phyloP scores from a whole-genome alignment of 2,888 invertebrate species.

The Metalampra italica region DNA sequence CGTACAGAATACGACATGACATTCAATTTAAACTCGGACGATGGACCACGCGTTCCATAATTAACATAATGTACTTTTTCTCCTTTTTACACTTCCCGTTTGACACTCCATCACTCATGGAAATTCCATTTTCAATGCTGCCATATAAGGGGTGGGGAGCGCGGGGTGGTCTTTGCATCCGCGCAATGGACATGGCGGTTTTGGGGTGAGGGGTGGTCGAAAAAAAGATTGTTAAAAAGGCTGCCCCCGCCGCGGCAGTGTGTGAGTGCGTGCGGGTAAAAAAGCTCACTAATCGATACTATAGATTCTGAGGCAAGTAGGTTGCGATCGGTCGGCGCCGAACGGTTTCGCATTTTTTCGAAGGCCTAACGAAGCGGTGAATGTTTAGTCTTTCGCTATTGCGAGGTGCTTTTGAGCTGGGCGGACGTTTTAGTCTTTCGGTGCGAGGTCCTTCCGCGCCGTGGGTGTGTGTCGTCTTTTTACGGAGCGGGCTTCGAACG shows the following conservation, averaged over 20 bases:
- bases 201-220: constrained; percentile 69
- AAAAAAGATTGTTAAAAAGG: constrained; percentile 79
- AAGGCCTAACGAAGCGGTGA: constrained; percentile 63
- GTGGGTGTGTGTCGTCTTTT: constrained; percentile 43
- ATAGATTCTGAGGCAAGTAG: constrained; percentile 77
- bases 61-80: constrained; percentile 78
- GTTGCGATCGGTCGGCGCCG: constrained; percentile 64
- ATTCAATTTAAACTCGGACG: constrained; percentile 75
- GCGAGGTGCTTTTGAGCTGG: constrained; percentile 52
- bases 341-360: constrained; percentile 51
- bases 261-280: constrained; percentile 76
- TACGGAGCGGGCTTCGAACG: constrained; percentile 31
- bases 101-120: constrained; percentile 80
- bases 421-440: neutral
- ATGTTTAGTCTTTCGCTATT: constrained; percentile 62
- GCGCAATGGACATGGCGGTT: constrained; percentile 76
- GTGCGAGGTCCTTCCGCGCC: constrained; percentile 15
- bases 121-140: constrained; percentile 79
- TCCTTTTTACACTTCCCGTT: constrained; percentile 76
- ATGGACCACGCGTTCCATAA: constrained; percentile 69
- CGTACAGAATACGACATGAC: constrained; percentile 58
- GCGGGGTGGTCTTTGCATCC: constrained; percentile 75
- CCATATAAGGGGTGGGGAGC: constrained; percentile 61
- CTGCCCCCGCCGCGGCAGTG: constrained; percentile 67
- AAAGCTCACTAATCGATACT: constrained; percentile 77